A percentile compares a stretch with the other conserved stretches of the same genome.
phyloP scores from a whole-genome alignment of 1,140 invertebrate species.

The Tetramorium alpestre region DNA sequence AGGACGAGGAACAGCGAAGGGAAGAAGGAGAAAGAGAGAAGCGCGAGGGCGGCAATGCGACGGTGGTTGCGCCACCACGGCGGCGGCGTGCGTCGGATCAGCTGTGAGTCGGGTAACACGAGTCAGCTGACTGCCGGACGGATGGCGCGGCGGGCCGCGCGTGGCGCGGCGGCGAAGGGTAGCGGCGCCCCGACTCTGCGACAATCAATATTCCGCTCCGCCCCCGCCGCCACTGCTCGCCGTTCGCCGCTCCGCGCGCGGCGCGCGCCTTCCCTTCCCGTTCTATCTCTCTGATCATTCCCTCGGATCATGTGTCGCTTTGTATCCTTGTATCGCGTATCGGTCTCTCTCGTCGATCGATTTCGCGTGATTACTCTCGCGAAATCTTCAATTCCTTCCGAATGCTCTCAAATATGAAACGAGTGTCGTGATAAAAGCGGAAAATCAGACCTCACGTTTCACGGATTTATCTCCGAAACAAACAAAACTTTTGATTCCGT shows the following conservation, averaged over 20 bases:
- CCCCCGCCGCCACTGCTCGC: conserved; percentile 14
- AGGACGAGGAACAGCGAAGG: not conserved
- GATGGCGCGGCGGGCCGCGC: conserved; percentile 63
- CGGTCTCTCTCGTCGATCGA: not conserved
- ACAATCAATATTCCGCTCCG: conserved; percentile 78
- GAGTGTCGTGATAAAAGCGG: not conserved
- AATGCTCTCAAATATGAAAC: not conserved
- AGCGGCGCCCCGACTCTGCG: conserved; percentile 71
- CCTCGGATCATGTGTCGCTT: not conserved
- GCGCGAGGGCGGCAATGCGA: conserved; percentile 75
- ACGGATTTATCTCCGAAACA: not conserved
- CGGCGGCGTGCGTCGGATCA: conserved; percentile 76
- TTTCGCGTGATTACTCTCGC: not conserved
- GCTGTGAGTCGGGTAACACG: conserved; percentile 81
- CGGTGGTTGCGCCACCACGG: conserved; percentile 78
- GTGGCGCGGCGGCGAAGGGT: not conserved
- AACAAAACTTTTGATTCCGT: too few species aligned
- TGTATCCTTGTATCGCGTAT: not conserved
- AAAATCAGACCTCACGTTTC: not conserved
- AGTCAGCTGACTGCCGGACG: conserved; percentile 79
- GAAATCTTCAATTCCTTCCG: not conserved
- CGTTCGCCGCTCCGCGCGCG: not conserved
- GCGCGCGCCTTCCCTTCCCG: not conserved
- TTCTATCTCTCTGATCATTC: not conserved
- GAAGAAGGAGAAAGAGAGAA: not conserved